Base-by-base conservation (phyloP, 1,140 invertebrate species). In the Triops cancriformis region DNA sequence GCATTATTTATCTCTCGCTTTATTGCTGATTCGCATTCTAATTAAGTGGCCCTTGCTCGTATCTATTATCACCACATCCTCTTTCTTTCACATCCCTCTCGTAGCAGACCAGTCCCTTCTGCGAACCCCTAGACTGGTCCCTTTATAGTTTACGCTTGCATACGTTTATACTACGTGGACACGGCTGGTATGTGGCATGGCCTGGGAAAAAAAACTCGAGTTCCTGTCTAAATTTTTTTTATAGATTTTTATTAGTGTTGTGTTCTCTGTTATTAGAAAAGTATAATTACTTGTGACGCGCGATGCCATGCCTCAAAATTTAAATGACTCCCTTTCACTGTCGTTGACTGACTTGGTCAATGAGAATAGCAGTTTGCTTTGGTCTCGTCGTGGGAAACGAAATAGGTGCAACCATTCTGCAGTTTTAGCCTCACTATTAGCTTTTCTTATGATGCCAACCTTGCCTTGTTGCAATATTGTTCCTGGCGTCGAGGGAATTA, bases 341-440 rank as follows among this genome's bases (percentile, higher is more conserved):
- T 31, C 43, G n/a, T 45, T 75, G 74, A 41, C 37, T 23, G n/a
- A 41, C 31, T 42, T 45, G 37, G 23, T 75, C 28, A 42, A 45
- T 42, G 37, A 42, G n/a, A 26, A 75, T n/a, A 27, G 74, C 23
- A 42, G 74, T 75, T 75, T 75, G 89, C 89, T 82, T 88, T 89
- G 75, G 82, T 90, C 80, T 89, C 89, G 83, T 85, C 86, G 26
- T 89, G 88, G 83, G 83, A 87, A 42, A 86, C 85, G 78, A 86
- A 85, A 83, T 84, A 86, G 79, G 84, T 85, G 77, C 86, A 86
- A 83, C 84, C 84, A 80, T 88, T 87, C 87, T 88, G 85, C 27
- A 43, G 2, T 42, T 41, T n/a, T 18, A 74, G n/a, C n/a, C 31
- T 37, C 31, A 37, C 2, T n/a, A n/a, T n/a, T 4, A 37, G 31